Percentiles rank a stretch among this genome's conserved stretches.
Conservation (phyloP, 2,113 vertebrate genomes). For the Acrocephalus arundinaceus region DNA sequence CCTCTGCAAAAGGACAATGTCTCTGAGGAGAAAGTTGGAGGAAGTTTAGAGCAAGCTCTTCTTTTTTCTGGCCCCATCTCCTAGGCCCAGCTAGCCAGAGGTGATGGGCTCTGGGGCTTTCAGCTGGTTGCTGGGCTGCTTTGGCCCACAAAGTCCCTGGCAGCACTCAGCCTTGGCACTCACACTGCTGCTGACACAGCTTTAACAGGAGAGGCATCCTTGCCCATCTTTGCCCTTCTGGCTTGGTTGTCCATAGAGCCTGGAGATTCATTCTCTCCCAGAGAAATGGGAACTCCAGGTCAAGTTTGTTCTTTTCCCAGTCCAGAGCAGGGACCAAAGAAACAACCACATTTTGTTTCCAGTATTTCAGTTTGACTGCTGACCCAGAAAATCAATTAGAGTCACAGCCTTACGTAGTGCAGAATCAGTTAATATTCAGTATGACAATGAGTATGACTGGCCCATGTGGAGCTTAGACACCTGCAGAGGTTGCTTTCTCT, state of each 20-base stretch:
- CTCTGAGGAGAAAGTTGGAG: neutral
- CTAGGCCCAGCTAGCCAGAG: neutral
- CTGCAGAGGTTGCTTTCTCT: neutral
- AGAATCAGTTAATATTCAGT: neutral
- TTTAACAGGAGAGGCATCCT: rapidly evolving
- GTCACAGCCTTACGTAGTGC: neutral
- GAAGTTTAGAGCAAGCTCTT: neutral
- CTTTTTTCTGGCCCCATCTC: neutral
- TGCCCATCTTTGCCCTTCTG: neutral
- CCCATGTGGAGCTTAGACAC: neutral
- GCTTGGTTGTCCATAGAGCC: neutral
- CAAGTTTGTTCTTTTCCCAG: neutral
- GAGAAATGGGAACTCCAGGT: neutral
- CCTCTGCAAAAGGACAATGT: neutral
- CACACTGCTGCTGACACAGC: neutral
- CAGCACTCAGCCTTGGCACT: rapidly evolving
- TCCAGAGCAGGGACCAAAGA: neutral
- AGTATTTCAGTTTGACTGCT: neutral
- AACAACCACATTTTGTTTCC: neutral
- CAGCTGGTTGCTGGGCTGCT: neutral
- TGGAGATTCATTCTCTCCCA: neutral
- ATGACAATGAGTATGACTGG: neutral
- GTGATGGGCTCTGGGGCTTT: neutral
- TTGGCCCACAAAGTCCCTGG: rapidly evolving
- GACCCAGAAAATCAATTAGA: neutral